Base-by-base conservation (phyloP, 2,797 vertebrate species). In the Rhinophrynus dorsalis region DNA sequence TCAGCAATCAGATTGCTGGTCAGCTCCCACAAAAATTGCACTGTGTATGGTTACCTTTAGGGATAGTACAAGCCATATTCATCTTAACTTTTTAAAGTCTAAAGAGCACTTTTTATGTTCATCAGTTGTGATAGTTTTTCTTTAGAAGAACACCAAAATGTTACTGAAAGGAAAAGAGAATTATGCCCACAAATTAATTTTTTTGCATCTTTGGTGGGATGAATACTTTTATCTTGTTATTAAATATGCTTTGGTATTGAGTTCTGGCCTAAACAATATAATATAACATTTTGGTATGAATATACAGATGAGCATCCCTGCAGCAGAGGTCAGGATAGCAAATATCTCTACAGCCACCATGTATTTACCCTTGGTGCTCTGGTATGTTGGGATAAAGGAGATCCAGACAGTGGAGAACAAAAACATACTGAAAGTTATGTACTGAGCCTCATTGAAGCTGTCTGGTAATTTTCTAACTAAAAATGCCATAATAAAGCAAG, bases 371-470 rank as follows among this genome's bases (percentile, higher is more conserved):
- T 45, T 45, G 20, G 69, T 66, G 61, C 69, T 72, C 9, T 62
- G 10, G 37, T 27, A 63, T 7, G 32, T 33, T 20, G 60, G 60
- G 23, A 37, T 63, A 32, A 63, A 63, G 32, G 45, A 30, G 15
- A 74, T n/a, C 71, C 56, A 74, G 42, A 54, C 71, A 26, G 27
- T 59, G 26, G 69, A 68, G 35, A 58, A 66, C 11, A 66, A 40
- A 27, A 72, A 47, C 60, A 72, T 72, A 11, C 69, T 65, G 27
- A 66, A 72, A 2, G 61, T 72, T 27, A 72, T 72, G n/a, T 13
- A 58, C 17, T 65, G 65, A 15, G 69, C 69, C 33, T 72, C 61
- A 42, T 72, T 72, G 52, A 61, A 72, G 11, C 35, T 35, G 30
- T 58, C 52, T 0, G 69, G 69, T 47, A 66, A 21, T 1, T 55